A percentile compares a stretch with the other conserved stretches of the same genome.
Conservation (phyloP, 2,888 invertebrate species). For the Gari tellinella region DNA sequence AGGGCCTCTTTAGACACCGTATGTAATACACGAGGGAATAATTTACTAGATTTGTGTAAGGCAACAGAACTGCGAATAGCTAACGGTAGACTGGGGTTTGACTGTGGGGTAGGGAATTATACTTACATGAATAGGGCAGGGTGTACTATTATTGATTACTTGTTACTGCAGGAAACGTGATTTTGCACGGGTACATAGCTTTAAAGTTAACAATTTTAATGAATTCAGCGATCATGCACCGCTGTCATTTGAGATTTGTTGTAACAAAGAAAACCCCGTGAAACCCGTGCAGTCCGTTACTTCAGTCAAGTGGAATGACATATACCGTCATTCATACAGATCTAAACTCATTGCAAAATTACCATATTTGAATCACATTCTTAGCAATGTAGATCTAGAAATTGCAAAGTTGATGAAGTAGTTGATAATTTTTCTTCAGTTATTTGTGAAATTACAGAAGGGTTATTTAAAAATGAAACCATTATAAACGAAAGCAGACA, state of each 20-base stretch:
- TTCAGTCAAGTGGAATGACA: not conserved
- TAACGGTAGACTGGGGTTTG: slow-evolving; percentile 4
- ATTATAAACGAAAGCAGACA: too few relatives aligned
- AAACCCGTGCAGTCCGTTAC: not conserved
- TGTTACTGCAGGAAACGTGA: slow-evolving; percentile 1
- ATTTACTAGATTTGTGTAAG: slow-evolving; percentile 5
- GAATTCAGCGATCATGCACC: slow-evolving; percentile 12
- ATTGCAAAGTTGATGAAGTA: too few relatives aligned
- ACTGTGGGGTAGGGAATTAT: not conserved
- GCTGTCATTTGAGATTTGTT: not conserved
- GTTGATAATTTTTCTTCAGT: too few relatives aligned
- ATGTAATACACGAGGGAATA: not conserved
- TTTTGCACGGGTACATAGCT: not conserved
- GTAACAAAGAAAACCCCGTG: not conserved
- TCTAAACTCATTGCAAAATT: slow-evolving; percentile 3
- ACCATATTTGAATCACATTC: slow-evolving; percentile 1
- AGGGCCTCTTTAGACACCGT: not conserved
- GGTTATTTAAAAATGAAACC: too few relatives aligned
- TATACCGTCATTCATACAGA: slow-evolving; percentile 2
- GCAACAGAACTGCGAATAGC: slow-evolving; percentile 1
- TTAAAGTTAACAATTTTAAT: slow-evolving; percentile 11
- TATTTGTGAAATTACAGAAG: too few relatives aligned
- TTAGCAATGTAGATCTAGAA: too few relatives aligned
- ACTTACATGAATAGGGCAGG: slow-evolving; percentile 1
- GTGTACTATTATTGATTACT: slow-evolving; percentile 6